Conservation (phyloP, 2,113 vertebrate genomes). For the Myocastor coypus region DNA sequence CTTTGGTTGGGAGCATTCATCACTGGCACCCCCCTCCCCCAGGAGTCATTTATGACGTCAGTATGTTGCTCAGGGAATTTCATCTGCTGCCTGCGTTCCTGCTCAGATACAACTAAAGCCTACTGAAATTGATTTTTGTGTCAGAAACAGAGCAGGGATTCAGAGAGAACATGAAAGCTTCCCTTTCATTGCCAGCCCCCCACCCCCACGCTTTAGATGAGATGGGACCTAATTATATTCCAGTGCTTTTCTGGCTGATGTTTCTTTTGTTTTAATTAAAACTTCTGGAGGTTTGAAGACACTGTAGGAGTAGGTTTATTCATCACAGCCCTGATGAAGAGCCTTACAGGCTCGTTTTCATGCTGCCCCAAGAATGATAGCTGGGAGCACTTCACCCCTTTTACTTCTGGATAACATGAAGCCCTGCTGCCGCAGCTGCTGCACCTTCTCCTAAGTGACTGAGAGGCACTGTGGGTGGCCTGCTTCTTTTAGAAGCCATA, state of each 20-base stretch:
- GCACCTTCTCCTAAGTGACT: constrained; percentile 64
- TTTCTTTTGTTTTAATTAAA: constrained; percentile 82
- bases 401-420: neutral
- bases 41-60: constrained; percentile 59
- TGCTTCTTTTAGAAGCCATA: constrained; percentile 76
- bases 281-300: neutral
- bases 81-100: constrained; percentile 65
- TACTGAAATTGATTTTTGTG: constrained; percentile 77
- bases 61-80: constrained; percentile 69
- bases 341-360: constrained; percentile 29
- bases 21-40: neutral
- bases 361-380: neutral
- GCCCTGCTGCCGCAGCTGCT: neutral
- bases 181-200: constrained; percentile 51
- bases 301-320: constrained; percentile 64
- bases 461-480: constrained; percentile 73
- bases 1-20: neutral
- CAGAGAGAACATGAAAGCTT: constrained; percentile 44
- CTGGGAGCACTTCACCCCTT: constrained; percentile 30
- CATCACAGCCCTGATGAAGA: constrained; percentile 1
- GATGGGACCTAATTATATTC: constrained; percentile 37
- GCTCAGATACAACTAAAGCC: constrained; percentile 74
- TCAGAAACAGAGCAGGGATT: constrained; percentile 5
- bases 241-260: neutral
- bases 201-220: constrained; percentile 20